Percentiles rank a stretch among this genome's conserved stretches.
Conservation (phyloP, 2,888 invertebrate genomes). For the Reticulitermes lucifugus region DNA sequence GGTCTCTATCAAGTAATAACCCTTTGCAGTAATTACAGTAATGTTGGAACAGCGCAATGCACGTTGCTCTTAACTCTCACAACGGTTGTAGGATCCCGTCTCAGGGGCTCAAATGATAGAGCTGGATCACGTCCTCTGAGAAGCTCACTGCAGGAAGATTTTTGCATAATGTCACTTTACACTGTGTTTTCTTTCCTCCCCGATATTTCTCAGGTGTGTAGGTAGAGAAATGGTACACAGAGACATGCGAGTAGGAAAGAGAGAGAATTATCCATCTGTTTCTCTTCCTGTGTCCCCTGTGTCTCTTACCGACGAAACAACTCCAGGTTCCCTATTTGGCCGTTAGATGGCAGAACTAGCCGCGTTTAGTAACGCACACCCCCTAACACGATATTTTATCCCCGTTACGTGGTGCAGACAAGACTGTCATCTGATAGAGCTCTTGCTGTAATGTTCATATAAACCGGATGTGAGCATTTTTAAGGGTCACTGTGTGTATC, state of each 20-base stretch:
- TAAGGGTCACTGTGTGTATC: no score
- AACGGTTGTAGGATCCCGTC: not conserved
- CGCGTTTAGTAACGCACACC: not conserved
- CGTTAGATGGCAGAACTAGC: constrained; percentile 39
- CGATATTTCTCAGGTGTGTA: not conserved
- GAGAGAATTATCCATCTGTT: not conserved
- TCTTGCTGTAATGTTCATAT: not conserved
- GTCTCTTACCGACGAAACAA: not conserved
- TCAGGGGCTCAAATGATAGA: not conserved
- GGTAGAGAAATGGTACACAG: not conserved
- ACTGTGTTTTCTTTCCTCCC: not conserved
- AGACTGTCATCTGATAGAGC: constrained; percentile 1
- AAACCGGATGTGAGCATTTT: constrained; percentile 7
- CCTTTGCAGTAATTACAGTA: constrained; percentile 15
- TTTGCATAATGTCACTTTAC: constrained; percentile 31
- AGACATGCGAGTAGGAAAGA: not conserved
- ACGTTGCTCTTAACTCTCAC: not conserved
- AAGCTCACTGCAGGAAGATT: constrained; percentile 12
- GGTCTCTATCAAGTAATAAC: constrained; percentile 11
- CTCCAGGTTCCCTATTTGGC: constrained; percentile 13
- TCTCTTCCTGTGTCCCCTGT: not conserved
- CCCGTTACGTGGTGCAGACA: not conserved
- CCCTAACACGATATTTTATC: not conserved
- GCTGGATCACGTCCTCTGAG: not conserved
- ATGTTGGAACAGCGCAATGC: not conserved